phyloP scores from a whole-genome alignment of 2,113 vertebrate genomes.

The Tychaedon coryphoeus region DNA sequence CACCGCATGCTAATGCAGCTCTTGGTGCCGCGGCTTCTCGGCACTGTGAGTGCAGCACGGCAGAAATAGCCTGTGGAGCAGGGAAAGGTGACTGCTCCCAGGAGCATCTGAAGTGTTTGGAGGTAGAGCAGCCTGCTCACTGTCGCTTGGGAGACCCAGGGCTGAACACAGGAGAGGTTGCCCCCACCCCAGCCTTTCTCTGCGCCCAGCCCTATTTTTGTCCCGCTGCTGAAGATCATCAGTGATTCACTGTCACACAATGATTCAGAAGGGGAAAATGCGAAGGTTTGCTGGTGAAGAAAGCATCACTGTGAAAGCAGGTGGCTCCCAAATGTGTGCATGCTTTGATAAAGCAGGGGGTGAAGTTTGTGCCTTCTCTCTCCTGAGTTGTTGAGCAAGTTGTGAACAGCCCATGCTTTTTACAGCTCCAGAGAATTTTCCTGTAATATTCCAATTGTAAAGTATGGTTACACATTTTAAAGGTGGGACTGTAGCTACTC shows the following conservation, averaged over 20 bases:
- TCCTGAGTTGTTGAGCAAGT: not conserved
- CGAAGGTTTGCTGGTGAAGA: not conserved
- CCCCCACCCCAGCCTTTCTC: not conserved
- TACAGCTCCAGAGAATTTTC: not conserved
- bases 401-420: not conserved
- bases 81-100: not conserved
- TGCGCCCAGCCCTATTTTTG: not conserved
- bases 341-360: not conserved
- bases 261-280: not conserved
- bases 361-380: not conserved
- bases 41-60: not conserved
- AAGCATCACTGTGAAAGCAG: not conserved
- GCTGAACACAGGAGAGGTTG: not conserved
- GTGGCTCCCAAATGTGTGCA: not conserved
- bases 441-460: not conserved
- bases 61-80: not conserved
- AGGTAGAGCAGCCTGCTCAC: not conserved
- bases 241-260: not conserved
- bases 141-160: not conserved
- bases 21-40: fast-evolving
- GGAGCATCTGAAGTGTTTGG: not conserved
- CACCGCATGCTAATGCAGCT: not conserved
- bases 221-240: fast-evolving
- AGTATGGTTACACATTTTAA: not conserved
- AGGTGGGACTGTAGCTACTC: not conserved